Base-by-base conservation (phyloP, 2,797 vertebrate genomes). In the Clarias laeviceps region DNA sequence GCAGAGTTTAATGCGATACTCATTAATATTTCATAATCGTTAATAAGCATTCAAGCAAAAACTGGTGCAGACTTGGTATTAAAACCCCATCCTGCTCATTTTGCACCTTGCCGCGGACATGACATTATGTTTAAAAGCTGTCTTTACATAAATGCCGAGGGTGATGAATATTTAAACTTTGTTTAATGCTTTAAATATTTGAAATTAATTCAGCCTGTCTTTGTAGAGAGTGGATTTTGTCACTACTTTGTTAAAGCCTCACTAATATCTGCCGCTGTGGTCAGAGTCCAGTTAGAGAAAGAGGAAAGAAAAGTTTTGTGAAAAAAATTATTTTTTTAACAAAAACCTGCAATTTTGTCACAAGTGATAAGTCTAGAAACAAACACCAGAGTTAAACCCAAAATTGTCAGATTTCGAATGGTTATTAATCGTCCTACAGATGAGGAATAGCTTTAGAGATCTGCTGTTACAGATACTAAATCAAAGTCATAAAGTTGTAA, bases 11-110 rank as follows among this genome's bases (percentile, higher is more conserved):
- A 79, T 79, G 74, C 14, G 32, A 20, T 22, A 32, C n/a, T 29
- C 40, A 73, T 73, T 65, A 80, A 80, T 62, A 65, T 62, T 70
- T 80, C 2, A 57, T 77, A 12, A 76, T 76, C 27, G 57, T 76
- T 57, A 76, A 57, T 57, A 73, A 62, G 40, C 66, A 80, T 62
- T 80, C 57, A 32, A 29, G 50, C 8, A 22, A 84, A 59, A 59
- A 54, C 32, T 15, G 12, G n/a, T 37, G 32, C 37, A 40, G 15
- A 32, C 29, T 8, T 14, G 2, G 40, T 59, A 22, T 40, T 61
- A 14, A 22, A 84, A 77, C 34, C 22, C 11, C 0, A 20, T 66
- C 72, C 54, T 77, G 18, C 62, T 56, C 64, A 5, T 1, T 15
- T 70, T 69, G 50, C 54, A 68, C 73, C 61, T 78, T 78, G 80